These are phyloP conservation scores for Psilopsiagon aymara DNA, from an alignment of 2,113 vertebrate genomes.

Conservation along the genomic window DNA sequence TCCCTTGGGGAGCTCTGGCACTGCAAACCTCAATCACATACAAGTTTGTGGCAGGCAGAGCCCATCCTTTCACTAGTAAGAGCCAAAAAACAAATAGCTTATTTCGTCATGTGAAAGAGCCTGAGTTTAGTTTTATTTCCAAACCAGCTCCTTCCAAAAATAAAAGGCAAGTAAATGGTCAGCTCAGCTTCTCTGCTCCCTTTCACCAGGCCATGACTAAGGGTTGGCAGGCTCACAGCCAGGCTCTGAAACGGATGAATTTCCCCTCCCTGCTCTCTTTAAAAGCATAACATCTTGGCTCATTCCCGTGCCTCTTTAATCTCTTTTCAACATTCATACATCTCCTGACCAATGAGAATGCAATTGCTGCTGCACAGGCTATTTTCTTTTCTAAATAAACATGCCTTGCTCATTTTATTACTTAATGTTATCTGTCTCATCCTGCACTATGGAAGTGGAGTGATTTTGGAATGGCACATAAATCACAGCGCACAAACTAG, in stretches of 20 bases:
- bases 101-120: neutral
- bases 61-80: neutral
- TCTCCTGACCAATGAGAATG: neutral
- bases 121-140: neutral
- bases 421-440: neutral
- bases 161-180: slow-evolving; percentile 29
- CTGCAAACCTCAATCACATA: neutral
- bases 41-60: neutral
- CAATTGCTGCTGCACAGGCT: neutral
- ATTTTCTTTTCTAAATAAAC: neutral
- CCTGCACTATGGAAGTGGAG: neutral
- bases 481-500: slow-evolving; percentile 1
- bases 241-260: slow-evolving; percentile 1
- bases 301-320: slow-evolving; percentile 34
- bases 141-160: slow-evolving; percentile 15
- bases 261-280: neutral
- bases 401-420: neutral
- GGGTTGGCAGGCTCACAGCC: slow-evolving; percentile 20
- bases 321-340: slow-evolving; percentile 37
- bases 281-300: slow-evolving; percentile 47
- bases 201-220: slow-evolving; percentile 29
- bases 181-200: neutral
- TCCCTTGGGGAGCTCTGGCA: neutral
- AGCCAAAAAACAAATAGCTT: neutral
- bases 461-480: neutral